Base-by-base conservation (phyloP, 2,888 invertebrate genomes). In the Ornithoptera alexandrae region DNA sequence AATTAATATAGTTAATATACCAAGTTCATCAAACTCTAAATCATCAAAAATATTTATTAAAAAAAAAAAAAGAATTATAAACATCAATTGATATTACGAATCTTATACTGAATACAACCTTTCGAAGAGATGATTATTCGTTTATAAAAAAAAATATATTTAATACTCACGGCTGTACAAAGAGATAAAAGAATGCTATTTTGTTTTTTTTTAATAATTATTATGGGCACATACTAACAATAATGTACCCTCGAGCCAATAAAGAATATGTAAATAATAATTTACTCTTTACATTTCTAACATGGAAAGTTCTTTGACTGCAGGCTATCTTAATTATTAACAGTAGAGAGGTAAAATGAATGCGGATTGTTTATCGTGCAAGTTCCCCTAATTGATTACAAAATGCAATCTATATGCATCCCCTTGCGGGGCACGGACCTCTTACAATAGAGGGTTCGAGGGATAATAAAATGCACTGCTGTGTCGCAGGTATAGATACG, bases 341-440 rank as follows among this genome's bases (percentile, higher is more conserved):
- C 66, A 62, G 70, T 59, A 70, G 68, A 50, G 63, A 68, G 62
- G 62, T 62, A 58, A 61, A 70, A 65, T 69, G 65, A 65, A 66
- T 39, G 59, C 57, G 39, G 58, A 66, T 66, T 69, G 69, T 69
- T 58, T 59, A 70, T 70, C 66, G 66, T 66, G 62, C 50, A 59
- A 62, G 65, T 66, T 70, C 70, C 70, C 70, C 70, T 70, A 70
- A 70, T 70, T 70, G 70, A 70, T 70, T 70, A 70, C 39, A 70
- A 63, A 70, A 70, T 66, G 66, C 70, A 70, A 70, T 70, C 66
- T 70, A 66, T 66, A 66, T 70, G 59, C 66, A 67, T 67, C 67
- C 70, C 67, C 67, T 64, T 64, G 70, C 59, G 30, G 64, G 70
- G 60, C 60, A 64, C 56, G 53, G 53, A 64, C 69, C 69, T 70